These are phyloP conservation scores for Listronotus bonariensis DNA, from an alignment of 1,140 invertebrate species.

Conservation along the genomic window DNA sequence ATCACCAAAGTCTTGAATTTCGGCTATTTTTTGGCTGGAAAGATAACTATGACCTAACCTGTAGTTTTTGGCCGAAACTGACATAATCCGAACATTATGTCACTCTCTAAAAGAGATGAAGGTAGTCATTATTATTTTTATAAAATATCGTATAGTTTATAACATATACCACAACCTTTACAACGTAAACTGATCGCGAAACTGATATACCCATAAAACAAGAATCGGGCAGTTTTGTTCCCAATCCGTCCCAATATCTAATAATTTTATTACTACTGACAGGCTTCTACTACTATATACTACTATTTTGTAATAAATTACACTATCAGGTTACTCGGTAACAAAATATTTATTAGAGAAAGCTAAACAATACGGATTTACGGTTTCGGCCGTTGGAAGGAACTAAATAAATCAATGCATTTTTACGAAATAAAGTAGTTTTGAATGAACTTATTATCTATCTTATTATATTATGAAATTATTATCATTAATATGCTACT, in stretches of 20 bases:
- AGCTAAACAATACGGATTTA: slow-evolving; percentile 13
- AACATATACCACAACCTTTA: too few species aligned
- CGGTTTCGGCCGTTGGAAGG: slow-evolving; percentile 6
- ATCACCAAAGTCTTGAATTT: too few species aligned
- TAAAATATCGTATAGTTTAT: too few species aligned
- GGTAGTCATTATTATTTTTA: too few species aligned
- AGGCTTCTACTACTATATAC: slow-evolving; percentile 1
- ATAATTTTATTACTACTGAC: slow-evolving; percentile 24
- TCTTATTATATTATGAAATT: too few species aligned
- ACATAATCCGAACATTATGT: too few species aligned
- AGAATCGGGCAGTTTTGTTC: slow-evolving; percentile 10
- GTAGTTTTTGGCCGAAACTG: too few species aligned
- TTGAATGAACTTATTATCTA: not conserved
- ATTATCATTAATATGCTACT: too few species aligned
- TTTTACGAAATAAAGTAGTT: not conserved
- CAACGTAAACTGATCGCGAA: too few species aligned
- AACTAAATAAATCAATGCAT: slow-evolving; percentile 1
- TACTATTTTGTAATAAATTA: slow-evolving; percentile 23
- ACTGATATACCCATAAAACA: slow-evolving; percentile 1
- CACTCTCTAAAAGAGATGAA: too few species aligned
- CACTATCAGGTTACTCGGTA: slow-evolving; percentile 14
- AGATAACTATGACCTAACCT: too few species aligned
- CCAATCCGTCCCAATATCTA: slow-evolving; percentile 14
- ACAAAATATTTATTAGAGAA: slow-evolving; percentile 19
- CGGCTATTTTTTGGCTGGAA: too few species aligned